Base-by-base conservation (phyloP, 2,888 invertebrate genomes). In the Dendrolimus houi region DNA sequence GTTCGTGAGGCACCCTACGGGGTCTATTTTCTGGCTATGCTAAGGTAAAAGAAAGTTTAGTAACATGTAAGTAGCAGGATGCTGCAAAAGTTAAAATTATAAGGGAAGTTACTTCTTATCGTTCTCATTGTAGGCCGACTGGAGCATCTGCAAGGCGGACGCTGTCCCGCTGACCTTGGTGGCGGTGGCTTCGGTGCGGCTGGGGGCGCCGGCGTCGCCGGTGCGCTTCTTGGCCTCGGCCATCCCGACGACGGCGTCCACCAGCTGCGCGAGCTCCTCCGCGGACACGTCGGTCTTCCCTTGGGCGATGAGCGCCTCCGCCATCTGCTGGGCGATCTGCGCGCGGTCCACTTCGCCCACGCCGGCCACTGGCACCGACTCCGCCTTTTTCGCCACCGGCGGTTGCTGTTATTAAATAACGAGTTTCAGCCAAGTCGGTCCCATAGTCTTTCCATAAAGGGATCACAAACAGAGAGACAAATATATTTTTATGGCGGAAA, bases 251-350 rank as follows among this genome's bases (percentile, higher is more conserved):
- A 96, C 96, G 12, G 96, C 94, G 68, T 96, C 95, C 42, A 96
- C 94, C 0, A 97, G 87, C 62, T 94, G 94, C 68, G 96, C 95
- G 61, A 97, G 85, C 72, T 97, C 96, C 56, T 93, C 94, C 57
- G 95, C 94, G 7, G 95, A 94, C 8, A 97, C 94, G 79, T 96
- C 95, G 0, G 95, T 95, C 77, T 95, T 94, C 54, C 96, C 96
- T 79, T 96, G 95, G 14, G 94, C 93, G 9, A 96, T 91, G 53
- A 97, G 86, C 1, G 95, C 95, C 41, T 94, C 94, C 0, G 97
- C 96, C 79, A 97, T 94, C 78, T 96, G 96, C 67, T 94, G 93
- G 1, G 96, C 96, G 64, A 97, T 95, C 57, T 95, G 93, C 41
- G 94, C 93, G 68, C 96, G 95, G 74, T 96, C 96, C 59, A 96